These are phyloP conservation scores for Ophiodon elongatus DNA, from an alignment of 2,113 vertebrate genomes.

Conservation along the genomic window DNA sequence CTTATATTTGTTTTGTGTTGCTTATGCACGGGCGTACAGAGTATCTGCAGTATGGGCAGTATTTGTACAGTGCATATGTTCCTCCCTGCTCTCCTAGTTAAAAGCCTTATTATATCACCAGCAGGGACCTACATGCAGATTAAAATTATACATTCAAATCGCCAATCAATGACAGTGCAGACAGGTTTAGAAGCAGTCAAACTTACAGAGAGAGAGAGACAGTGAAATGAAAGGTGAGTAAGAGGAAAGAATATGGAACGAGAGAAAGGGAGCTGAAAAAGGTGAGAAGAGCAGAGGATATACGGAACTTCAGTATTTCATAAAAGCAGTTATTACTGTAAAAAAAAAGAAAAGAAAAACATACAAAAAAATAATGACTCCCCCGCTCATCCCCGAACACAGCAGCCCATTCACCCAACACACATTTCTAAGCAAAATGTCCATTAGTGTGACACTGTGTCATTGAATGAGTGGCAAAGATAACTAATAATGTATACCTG, in stretches of 20 bases:
- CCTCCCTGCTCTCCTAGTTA: not conserved
- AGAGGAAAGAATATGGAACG: not conserved
- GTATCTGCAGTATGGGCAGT: not conserved
- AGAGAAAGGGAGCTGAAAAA: not conserved
- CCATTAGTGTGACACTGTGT: not conserved
- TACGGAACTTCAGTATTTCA: not conserved
- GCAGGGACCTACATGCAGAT: not conserved
- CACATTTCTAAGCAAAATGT: not conserved
- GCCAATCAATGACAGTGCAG: not conserved
- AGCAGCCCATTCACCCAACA: not conserved
- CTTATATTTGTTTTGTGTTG: slow-evolving; percentile 1
- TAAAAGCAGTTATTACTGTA: too few species aligned
- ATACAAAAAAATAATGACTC: not conserved
- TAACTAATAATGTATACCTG: not conserved
- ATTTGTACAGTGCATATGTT: slow-evolving; percentile 20
- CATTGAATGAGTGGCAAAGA: not conserved
- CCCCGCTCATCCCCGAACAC: not conserved
- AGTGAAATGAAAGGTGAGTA: not conserved
- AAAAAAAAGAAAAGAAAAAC: too few species aligned
- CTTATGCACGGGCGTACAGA: not conserved
- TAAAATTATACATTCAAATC: not conserved
- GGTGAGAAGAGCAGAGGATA: not conserved
- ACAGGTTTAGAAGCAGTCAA: not conserved
- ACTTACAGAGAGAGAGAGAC: not conserved
- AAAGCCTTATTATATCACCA: not conserved